A percentile compares a stretch with the other conserved stretches of the same genome.
phyloP scores from a whole-genome alignment of 1,140 invertebrate genomes.

The Trichogramma pretiosum region DNA sequence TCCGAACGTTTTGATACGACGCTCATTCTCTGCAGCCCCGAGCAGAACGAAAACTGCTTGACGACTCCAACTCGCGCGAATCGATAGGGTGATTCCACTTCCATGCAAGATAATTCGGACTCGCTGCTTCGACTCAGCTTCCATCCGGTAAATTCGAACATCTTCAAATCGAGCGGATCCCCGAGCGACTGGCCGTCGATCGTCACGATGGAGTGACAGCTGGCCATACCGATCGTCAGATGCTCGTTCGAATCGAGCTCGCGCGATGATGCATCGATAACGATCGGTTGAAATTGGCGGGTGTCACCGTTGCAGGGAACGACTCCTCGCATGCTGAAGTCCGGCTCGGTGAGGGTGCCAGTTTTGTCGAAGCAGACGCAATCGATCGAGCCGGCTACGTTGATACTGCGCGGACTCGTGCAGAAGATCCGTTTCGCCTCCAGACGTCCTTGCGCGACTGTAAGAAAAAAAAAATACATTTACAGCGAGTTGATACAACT shows the following conservation, averaged over 20 bases:
- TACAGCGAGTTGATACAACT: too few relatives aligned
- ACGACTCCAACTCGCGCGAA: slow-evolving; percentile 81
- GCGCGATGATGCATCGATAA: slow-evolving; percentile 47
- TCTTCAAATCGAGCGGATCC: slow-evolving; percentile 78
- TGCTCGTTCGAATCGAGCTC: slow-evolving; percentile 41
- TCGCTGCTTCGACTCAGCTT: slow-evolving; percentile 77
- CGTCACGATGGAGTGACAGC: slow-evolving; percentile 74
- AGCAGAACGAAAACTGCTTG: slow-evolving; percentile 85
- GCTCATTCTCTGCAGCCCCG: slow-evolving; percentile 81
- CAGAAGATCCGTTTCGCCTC: slow-evolving; percentile 77
- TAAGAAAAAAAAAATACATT: too few relatives aligned
- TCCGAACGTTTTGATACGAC: slow-evolving; percentile 74
- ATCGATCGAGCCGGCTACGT: slow-evolving; percentile 82
- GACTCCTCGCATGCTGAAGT: slow-evolving; percentile 83
- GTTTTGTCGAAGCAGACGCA: slow-evolving; percentile 96
- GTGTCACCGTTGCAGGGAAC: slow-evolving; percentile 53
- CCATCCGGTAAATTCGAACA: slow-evolving; percentile 83
- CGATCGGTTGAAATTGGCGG: slow-evolving; percentile 51
- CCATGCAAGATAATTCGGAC: slow-evolving; percentile 58
- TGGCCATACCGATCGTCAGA: slow-evolving; percentile 58
- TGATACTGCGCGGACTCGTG: slow-evolving; percentile 82
- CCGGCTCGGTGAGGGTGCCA: slow-evolving; percentile 90
- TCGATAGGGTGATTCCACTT: slow-evolving; percentile 70
- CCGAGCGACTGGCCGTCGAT: slow-evolving; percentile 69
- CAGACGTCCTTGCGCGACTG: slow-evolving; percentile 74